Evolutionary conservation across 2,797 vertebrate species (phyloP).

Genomic region (Gobio occitaniae): DNA sequence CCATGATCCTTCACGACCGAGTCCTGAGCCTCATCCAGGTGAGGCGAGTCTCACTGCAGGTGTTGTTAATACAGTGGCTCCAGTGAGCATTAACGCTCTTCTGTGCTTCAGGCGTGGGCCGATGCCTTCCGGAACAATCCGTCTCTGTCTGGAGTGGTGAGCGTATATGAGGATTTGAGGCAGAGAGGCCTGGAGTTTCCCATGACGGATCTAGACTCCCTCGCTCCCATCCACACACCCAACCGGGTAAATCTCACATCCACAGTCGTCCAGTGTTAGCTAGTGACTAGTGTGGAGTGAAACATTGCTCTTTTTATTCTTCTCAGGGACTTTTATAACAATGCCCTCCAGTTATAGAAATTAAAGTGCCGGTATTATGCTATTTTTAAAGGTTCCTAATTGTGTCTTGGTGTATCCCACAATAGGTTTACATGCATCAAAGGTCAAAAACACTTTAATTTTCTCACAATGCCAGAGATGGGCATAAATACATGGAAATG

Average conservation of each 20-base stretch:
- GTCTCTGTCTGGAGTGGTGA: slow-evolving; percentile 89
- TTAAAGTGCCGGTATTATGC: background rate
- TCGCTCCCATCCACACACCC: slow-evolving; percentile 97
- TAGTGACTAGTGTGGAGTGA: background rate
- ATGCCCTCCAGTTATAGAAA: background rate
- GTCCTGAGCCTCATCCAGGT: slow-evolving; percentile 97
- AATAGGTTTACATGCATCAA: background rate
- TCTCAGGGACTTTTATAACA: background rate
- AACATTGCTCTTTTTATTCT: background rate
- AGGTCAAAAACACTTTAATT: background rate
- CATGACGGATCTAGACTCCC: slow-evolving; percentile 96
- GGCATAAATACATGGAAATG: no score
- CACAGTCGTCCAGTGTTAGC: background rate
- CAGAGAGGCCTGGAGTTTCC: slow-evolving; percentile 96
- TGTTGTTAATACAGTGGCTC: background rate
- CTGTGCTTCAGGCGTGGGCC: slow-evolving; percentile 88
- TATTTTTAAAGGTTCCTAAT: background rate
- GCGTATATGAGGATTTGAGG: slow-evolving; percentile 92
- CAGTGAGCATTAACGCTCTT: background rate
- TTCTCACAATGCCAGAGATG: no score
- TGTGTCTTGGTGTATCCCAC: background rate
- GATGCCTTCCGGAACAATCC: slow-evolving; percentile 95
- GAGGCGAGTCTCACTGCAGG: background rate
- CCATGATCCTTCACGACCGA: slow-evolving; percentile 88
- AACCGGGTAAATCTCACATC: slow-evolving; percentile 82